phyloP scores from a whole-genome alignment of 2,888 invertebrate genomes.

The Pollenia amentaria region DNA sequence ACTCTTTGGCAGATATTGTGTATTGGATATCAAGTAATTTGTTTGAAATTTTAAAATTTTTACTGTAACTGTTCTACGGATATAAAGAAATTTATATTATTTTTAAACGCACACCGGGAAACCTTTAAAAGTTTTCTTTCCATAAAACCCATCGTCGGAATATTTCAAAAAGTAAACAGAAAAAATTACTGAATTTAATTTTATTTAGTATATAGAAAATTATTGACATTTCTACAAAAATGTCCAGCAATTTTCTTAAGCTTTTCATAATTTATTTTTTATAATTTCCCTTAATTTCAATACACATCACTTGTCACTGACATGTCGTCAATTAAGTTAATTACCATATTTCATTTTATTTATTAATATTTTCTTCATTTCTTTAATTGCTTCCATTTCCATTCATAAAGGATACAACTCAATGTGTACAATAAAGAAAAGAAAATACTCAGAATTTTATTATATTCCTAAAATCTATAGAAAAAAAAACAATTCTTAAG shows the following conservation, averaged over 20 bases:
- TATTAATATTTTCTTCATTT: constrained; percentile 51
- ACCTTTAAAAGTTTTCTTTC: no score
- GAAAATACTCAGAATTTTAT: no score
- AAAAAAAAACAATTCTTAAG: constrained; percentile 17
- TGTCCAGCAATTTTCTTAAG: not conserved
- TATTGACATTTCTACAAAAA: not conserved
- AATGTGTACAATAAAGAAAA: not conserved
- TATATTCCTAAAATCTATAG: not conserved
- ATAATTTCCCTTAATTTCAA: not conserved
- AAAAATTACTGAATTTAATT: no score
- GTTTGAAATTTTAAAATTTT: no score
- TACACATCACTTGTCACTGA: constrained; percentile 33
- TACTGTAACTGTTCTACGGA: no score
- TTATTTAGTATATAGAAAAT: not conserved
- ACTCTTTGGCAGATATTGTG: no score
- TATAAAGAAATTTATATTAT: no score
- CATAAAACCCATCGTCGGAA: no score
- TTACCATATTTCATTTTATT: constrained; percentile 52
- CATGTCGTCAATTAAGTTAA: constrained; percentile 49
- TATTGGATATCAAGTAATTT: no score
- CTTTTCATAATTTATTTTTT: not conserved
- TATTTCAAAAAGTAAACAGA: no score
- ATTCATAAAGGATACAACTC: constrained; percentile 25
- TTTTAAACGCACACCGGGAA: no score
- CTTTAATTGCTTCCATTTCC: constrained; percentile 46